Conservation (phyloP, 2,113 vertebrate genomes). For the Halichoerus grypus region DNA sequence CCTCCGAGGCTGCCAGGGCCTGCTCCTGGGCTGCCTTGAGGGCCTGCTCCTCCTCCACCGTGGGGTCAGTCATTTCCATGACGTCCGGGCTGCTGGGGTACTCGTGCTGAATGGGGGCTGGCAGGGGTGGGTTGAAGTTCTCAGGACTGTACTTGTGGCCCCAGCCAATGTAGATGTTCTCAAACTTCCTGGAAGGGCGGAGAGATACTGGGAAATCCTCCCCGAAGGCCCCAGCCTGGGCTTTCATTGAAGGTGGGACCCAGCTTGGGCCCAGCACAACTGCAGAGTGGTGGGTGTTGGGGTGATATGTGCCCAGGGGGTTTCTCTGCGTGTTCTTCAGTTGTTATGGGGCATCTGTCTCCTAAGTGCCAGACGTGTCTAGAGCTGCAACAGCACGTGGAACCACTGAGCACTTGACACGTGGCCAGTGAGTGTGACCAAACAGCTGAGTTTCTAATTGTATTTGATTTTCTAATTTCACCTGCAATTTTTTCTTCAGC, state of each 20-base stretch:
- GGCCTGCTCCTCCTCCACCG: conserved; percentile 90
- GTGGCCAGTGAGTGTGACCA: accelerated
- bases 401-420: accelerated
- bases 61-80: conserved; percentile 90
- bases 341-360: neutral
- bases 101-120: conserved; percentile 85
- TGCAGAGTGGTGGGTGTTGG: accelerated
- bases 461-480: neutral
- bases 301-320: neutral
- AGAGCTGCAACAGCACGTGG: neutral
- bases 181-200: conserved; percentile 84
- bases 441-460: neutral
- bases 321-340: neutral
- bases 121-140: conserved; percentile 87
- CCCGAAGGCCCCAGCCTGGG: neutral
- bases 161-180: conserved; percentile 94
- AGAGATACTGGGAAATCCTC: neutral
- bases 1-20: conserved; percentile 85
- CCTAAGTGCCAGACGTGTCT: no score
- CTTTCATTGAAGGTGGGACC: neutral
- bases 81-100: conserved; percentile 89
- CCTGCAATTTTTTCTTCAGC: neutral
- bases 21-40: conserved; percentile 89
- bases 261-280: accelerated
- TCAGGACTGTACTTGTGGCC: conserved; percentile 90